These are phyloP conservation scores for Melanotaenia pygmaea DNA, from an alignment of 2,797 vertebrate species.

Conservation along the genomic window DNA sequence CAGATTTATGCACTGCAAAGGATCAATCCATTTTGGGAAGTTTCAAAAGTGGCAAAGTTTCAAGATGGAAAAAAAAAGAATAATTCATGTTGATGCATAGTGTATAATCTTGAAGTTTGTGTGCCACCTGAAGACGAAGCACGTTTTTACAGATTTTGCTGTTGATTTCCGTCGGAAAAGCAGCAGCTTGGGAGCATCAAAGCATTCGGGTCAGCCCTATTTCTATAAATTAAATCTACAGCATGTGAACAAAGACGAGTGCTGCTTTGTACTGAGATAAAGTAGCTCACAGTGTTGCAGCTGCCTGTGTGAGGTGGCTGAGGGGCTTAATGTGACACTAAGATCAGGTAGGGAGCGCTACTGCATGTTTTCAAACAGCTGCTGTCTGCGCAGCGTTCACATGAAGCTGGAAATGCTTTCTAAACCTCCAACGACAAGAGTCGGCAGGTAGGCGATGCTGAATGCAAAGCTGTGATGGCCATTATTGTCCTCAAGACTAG, in stretches of 20 bases:
- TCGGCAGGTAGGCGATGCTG: slow-evolving; percentile 62
- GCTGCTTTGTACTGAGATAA: slow-evolving; percentile 21
- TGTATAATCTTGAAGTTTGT: background rate
- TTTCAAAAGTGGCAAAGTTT: background rate
- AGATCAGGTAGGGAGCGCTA: slow-evolving; percentile 22
- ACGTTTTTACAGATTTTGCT: background rate
- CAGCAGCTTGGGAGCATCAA: background rate
- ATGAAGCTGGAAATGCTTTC: slow-evolving; percentile 41
- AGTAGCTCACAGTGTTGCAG: slow-evolving; percentile 19
- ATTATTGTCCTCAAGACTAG: slow-evolving; percentile 70
- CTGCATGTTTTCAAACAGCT: slow-evolving; percentile 17
- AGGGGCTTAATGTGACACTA: slow-evolving; percentile 37
- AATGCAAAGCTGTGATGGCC: slow-evolving; percentile 67
- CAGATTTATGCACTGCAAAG: background rate
- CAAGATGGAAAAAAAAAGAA: background rate
- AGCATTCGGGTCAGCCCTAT: background rate
- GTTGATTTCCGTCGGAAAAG: background rate
- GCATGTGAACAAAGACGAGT: slow-evolving; percentile 30
- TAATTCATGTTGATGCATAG: background rate
- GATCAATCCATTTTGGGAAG: no score
- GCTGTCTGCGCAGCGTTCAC: slow-evolving; percentile 26
- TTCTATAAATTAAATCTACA: background rate
- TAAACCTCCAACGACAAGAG: slow-evolving; percentile 54
- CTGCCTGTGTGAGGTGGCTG: slow-evolving; percentile 20
- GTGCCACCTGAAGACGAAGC: background rate